A percentile compares a stretch with the other conserved stretches of the same genome.
phyloP scores from a whole-genome alignment of 2,888 invertebrate genomes.

The Meganola albula region DNA sequence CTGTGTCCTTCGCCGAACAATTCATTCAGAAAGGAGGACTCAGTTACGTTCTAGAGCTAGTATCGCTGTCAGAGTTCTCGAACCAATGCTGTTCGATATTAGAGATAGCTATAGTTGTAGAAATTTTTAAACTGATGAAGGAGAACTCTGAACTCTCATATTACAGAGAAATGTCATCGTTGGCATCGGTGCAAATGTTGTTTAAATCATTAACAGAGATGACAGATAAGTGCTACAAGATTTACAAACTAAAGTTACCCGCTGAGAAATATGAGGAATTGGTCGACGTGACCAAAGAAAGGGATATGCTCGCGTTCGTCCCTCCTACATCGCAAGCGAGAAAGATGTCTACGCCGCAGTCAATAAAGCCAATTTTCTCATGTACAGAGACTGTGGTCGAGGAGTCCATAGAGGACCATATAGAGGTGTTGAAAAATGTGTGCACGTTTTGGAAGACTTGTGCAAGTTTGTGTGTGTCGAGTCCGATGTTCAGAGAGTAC shows the following conservation, averaged over 20 bases:
- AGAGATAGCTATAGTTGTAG: slow-evolving; percentile 79
- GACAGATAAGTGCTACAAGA: slow-evolving; percentile 54
- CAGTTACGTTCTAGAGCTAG: slow-evolving; percentile 73
- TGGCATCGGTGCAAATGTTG: slow-evolving; percentile 64
- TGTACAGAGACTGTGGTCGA: slow-evolving; percentile 29
- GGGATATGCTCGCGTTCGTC: slow-evolving; percentile 35
- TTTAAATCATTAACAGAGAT: slow-evolving; percentile 56
- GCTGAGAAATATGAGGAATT: slow-evolving; percentile 47
- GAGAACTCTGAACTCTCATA: slow-evolving; percentile 47
- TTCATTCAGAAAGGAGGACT: slow-evolving; percentile 78
- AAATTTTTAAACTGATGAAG: slow-evolving; percentile 71
- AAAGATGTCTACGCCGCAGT: slow-evolving; percentile 31
- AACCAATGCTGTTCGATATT: slow-evolving; percentile 78
- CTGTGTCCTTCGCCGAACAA: slow-evolving; percentile 75
- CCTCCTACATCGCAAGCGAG: slow-evolving; percentile 20
- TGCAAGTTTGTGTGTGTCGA: slow-evolving; percentile 71
- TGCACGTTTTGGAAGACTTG: slow-evolving; percentile 73
- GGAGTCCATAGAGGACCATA: slow-evolving; percentile 37
- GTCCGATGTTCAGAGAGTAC: slow-evolving; percentile 71
- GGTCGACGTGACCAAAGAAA: slow-evolving; percentile 45
- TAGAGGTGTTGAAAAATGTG: slow-evolving; percentile 57
- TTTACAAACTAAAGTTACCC: slow-evolving; percentile 52
- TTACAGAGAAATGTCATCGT: slow-evolving; percentile 52
- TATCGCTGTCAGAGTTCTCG: slow-evolving; percentile 74
- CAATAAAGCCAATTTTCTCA: slow-evolving; percentile 29